Conservation (phyloP, 2,797 vertebrate genomes). For the Amblyraja radiata region DNA sequence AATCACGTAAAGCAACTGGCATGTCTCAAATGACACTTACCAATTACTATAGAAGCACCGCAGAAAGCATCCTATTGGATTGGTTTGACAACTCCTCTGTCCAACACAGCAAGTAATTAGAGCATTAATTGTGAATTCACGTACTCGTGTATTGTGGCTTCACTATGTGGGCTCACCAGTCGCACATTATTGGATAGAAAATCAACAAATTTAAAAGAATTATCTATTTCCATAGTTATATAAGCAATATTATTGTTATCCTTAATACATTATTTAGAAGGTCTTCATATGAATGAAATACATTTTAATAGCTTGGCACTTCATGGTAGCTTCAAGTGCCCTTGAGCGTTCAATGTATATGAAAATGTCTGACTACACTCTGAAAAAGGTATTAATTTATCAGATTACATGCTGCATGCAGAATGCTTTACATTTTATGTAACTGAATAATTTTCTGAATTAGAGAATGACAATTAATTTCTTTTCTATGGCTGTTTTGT, state of each 20-base stretch:
- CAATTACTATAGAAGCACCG: no score
- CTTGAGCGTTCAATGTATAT: not conserved
- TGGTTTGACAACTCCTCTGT: no score
- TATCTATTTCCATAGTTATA: not conserved
- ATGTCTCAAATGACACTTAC: no score
- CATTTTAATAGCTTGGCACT: not conserved
- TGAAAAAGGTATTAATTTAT: slow-evolving; percentile 18
- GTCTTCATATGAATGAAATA: not conserved
- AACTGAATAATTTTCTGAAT: not conserved
- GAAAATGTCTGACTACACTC: not conserved
- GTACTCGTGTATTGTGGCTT: no score
- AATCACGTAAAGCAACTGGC: no score
- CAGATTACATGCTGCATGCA: not conserved
- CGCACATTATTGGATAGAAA: no score
- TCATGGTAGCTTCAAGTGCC: not conserved
- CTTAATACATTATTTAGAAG: not conserved
- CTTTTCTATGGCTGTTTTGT: not conserved
- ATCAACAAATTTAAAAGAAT: not conserved
- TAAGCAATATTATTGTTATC: not conserved
- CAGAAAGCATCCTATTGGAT: no score
- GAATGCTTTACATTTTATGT: not conserved
- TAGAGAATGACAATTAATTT: not conserved
- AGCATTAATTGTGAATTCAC: no score
- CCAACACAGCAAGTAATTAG: no score
- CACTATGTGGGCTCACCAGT: no score